Conservation (phyloP, 2,797 vertebrate species). For the Dromococcyx pavoninus region DNA sequence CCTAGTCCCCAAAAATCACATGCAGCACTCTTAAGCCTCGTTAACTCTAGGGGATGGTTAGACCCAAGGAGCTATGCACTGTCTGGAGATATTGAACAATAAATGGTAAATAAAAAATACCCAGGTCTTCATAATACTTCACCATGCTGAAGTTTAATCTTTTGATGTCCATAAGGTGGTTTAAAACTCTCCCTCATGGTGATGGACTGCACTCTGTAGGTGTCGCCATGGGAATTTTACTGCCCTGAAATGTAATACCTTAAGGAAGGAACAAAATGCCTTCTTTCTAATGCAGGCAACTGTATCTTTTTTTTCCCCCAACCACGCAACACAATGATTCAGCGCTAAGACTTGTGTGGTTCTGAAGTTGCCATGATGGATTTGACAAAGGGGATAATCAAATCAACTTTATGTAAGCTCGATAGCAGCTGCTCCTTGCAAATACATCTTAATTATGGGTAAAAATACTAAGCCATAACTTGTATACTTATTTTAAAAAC, state of each 20-base stretch:
- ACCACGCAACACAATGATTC: neutral
- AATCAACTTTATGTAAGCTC: neutral
- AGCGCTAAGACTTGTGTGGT: neutral
- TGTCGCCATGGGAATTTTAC: neutral
- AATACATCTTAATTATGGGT: constrained; percentile 59
- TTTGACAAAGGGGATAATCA: constrained; percentile 25
- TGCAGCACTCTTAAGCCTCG: accelerated
- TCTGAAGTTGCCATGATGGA: constrained; percentile 22
- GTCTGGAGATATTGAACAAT: neutral
- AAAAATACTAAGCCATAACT: constrained; percentile 48
- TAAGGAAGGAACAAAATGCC: neutral
- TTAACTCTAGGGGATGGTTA: neutral
- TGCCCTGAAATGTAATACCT: neutral
- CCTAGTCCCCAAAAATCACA: neutral
- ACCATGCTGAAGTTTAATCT: neutral
- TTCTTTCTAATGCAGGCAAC: constrained; percentile 24
- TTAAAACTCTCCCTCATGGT: constrained; percentile 25
- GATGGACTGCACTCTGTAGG: constrained; percentile 31
- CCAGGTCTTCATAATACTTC: neutral
- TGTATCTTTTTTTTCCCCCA: constrained; percentile 6
- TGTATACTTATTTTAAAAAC: neutral
- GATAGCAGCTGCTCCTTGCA: neutral
- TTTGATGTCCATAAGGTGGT: neutral
- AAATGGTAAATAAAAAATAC: neutral
- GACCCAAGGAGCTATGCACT: neutral